Evolutionary conservation across 2,113 vertebrate species (phyloP).

Genomic region (Chaetorhynchus papuensis): DNA sequence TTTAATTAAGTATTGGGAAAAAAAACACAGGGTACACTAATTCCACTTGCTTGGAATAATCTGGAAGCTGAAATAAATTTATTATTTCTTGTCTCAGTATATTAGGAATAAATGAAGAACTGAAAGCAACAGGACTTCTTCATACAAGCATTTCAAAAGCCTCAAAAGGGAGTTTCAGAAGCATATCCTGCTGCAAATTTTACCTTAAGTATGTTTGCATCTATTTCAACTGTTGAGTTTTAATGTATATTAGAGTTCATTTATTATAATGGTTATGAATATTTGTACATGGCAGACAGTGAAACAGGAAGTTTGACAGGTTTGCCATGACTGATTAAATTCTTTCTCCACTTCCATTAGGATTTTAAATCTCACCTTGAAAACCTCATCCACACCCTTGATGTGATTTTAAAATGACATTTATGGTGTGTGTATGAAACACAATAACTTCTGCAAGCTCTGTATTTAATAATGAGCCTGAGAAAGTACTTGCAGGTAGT

Average conservation of each 20-base stretch:
- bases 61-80: background rate
- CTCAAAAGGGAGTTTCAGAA: background rate
- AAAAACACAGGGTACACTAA: background rate
- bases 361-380: slow-evolving; percentile 20
- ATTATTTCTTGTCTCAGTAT: background rate
- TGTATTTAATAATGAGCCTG: background rate
- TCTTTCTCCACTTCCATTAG: background rate
- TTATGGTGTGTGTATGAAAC: background rate
- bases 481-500: background rate
- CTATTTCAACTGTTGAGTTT: background rate
- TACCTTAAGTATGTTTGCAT: background rate
- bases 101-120: background rate
- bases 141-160: background rate
- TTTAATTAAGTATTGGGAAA: background rate
- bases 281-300: background rate
- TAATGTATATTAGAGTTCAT: background rate
- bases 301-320: background rate
- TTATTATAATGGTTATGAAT: background rate
- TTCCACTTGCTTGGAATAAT: background rate
- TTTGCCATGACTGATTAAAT: background rate
- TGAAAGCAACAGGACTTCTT: background rate
- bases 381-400: slow-evolving; percentile 9
- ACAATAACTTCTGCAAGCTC: background rate
- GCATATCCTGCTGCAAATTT: background rate
- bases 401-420: slow-evolving; percentile 13